Evolutionary conservation across 2,113 vertebrate species (phyloP).

Genomic region (Passer domesticus): DNA sequence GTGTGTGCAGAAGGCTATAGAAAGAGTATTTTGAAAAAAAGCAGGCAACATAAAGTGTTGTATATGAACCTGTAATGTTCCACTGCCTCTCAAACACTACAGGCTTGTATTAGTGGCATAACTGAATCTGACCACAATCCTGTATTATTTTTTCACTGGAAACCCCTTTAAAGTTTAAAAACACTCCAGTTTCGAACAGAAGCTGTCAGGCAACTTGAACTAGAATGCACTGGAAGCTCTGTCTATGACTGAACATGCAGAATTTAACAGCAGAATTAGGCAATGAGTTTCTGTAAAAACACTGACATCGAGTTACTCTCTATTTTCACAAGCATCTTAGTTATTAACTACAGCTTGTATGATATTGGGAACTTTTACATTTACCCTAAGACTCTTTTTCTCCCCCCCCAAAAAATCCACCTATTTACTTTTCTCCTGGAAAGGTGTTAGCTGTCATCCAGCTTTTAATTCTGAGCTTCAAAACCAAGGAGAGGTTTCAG

Average conservation of each 20-base stretch:
- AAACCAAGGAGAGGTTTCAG: neutral
- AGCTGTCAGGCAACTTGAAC: neutral
- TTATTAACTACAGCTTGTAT: neutral
- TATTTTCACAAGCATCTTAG: neutral
- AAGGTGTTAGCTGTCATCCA: neutral
- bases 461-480: neutral
- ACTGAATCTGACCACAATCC: neutral
- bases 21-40: neutral
- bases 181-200: neutral
- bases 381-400: neutral
- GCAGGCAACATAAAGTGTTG: neutral
- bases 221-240: neutral
- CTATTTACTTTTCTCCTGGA: neutral
- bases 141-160: neutral
- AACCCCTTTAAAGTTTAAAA: neutral
- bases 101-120: neutral
- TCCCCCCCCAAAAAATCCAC: neutral
- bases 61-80: neutral
- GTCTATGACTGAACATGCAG: neutral
- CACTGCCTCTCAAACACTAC: neutral
- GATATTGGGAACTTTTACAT: neutral
- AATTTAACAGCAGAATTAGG: neutral
- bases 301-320: neutral
- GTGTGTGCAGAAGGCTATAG: neutral
- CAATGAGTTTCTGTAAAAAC: neutral